Conservation (phyloP, 2,113 vertebrate genomes). For the Brachirus orientalis region DNA sequence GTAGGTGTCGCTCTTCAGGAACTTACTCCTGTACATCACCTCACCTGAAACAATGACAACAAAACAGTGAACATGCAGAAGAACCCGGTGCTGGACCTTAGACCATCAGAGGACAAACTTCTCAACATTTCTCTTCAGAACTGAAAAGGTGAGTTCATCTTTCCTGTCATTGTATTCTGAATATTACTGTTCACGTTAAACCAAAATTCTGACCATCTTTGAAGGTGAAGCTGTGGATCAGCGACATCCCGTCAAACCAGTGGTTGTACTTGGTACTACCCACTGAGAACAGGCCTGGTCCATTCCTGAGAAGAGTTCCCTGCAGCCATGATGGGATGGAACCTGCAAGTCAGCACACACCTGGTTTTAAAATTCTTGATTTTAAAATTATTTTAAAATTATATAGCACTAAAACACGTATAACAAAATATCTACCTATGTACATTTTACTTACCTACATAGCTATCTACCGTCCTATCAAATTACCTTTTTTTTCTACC, state of each 20-base stretch:
- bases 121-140: too few relatives aligned
- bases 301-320: constrained; percentile 90
- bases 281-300: constrained; percentile 89
- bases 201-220: constrained; percentile 80
- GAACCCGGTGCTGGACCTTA: not conserved
- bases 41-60: constrained; percentile 81
- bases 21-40: constrained; percentile 92
- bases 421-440: too few relatives aligned
- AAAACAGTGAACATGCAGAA: not conserved
- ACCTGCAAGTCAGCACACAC: constrained; percentile 64
- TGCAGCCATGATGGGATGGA: constrained; percentile 88
- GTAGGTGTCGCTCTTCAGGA: constrained; percentile 89
- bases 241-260: constrained; percentile 95
- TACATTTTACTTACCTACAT: too few relatives aligned
- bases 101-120: too few relatives aligned
- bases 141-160: too few relatives aligned
- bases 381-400: too few relatives aligned
- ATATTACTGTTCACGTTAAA: not conserved
- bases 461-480: too few relatives aligned
- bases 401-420: too few relatives aligned
- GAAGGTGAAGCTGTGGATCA: constrained; percentile 93
- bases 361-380: too few relatives aligned
- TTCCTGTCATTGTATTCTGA: not conserved
- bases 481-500: too few relatives aligned
- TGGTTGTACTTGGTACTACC: constrained; percentile 90